A percentile compares a stretch with the other conserved stretches of the same genome.
These are phyloP conservation scores for Deroplatys truncata DNA, from an alignment of 2,888 invertebrate genomes.

Conservation along the genomic window DNA sequence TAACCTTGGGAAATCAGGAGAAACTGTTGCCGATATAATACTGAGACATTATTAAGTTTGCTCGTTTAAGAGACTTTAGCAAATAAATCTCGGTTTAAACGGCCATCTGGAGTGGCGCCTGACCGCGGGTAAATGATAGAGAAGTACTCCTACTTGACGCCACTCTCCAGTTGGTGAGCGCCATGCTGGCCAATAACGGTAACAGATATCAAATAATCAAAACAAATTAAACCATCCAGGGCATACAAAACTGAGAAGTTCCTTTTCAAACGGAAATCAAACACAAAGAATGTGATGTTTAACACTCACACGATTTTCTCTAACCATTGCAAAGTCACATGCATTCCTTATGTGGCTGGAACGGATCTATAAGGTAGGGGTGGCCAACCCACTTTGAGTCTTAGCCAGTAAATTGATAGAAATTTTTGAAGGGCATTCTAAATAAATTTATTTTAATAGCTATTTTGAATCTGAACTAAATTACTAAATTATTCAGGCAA, in stretches of 20 bases:
- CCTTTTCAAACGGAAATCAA: background rate
- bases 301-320: too few relatives aligned
- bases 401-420: too few relatives aligned
- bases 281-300: background rate
- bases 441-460: too few relatives aligned
- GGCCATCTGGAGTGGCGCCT: background rate
- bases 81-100: background rate
- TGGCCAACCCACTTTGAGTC: too few relatives aligned
- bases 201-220: background rate
- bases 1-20: background rate
- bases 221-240: too few relatives aligned
- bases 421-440: too few relatives aligned
- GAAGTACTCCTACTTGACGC: background rate
- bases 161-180: background rate
- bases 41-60: background rate
- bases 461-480: too few relatives aligned
- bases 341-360: too few relatives aligned
- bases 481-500: too few relatives aligned
- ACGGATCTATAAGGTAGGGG: too few relatives aligned
- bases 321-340: too few relatives aligned
- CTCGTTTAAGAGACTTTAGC: background rate
- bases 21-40: background rate
- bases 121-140: background rate
- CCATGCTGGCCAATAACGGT: background rate
- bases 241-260: too few relatives aligned